Base-by-base conservation (phyloP, 2,888 invertebrate genomes). In the Patella caerulea region DNA sequence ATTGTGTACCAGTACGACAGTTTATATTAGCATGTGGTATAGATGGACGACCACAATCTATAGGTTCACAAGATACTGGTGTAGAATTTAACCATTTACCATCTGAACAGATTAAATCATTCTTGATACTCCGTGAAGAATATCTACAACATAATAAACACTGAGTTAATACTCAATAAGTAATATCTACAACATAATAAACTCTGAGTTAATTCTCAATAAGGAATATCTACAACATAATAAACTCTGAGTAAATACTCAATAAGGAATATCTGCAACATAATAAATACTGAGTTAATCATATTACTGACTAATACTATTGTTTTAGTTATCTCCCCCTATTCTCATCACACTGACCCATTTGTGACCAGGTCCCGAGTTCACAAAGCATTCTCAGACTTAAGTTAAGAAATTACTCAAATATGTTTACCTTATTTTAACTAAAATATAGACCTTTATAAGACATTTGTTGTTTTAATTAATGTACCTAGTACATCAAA, bases 1-100 rank as follows among this genome's bases (percentile, higher is more conserved):
- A 87, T 2, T 80, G 80, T 0, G 86, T 87, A 11, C 90, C 89
- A 34, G 84, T 83, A 2, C 84, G 82, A 79, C 90, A 90, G n/a
- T 82, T 83, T 3, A 85, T 81, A 15, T 81, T 81, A 14, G 88
- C 87, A 72, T 82, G 78, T 7, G 85, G 83, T 45, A 90, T 83
- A 3, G 73, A 75, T 0, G 89, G 88, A 34, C 77, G 79, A 2
- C 83, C 83, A 77, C 90, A 90, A 65, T 86, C 82, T 9, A 89
- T 82, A 3, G 88, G 88, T 9, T 77, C 73, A 83, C 90, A 90
- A 0, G 71, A 52, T n/a, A 88, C 74, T 0, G 81, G 73, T 11
- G 78, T 74, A 2, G 83, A 71, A 7, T 81, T 83, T 29, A 80
- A 45, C 89, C 89, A 89, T 3, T 78, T 73, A 11, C 88, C 88